These are phyloP conservation scores for Gallinago media DNA, from an alignment of 2,113 vertebrate species.

Conservation along the genomic window DNA sequence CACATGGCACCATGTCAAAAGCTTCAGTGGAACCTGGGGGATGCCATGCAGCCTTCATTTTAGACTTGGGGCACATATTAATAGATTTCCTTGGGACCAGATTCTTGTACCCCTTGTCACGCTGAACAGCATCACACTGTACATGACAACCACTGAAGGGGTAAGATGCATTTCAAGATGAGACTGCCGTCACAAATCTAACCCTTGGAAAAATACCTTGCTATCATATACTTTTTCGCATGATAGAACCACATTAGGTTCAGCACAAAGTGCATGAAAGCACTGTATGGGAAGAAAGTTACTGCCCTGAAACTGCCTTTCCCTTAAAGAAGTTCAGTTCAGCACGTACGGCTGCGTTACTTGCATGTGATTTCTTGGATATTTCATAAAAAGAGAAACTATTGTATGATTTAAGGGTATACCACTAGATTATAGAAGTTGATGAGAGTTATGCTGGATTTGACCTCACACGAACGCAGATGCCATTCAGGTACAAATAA, in stretches of 20 bases:
- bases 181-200: fast-evolving
- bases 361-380: background rate
- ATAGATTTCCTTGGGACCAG: background rate
- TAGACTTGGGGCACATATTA: background rate
- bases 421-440: background rate
- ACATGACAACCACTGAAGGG: background rate
- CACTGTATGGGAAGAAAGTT: background rate
- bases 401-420: background rate
- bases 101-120: background rate
- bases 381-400: background rate
- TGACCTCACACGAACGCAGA: background rate
- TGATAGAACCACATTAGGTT: background rate
- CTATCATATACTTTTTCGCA: background rate
- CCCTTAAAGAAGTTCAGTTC: background rate
- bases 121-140: background rate
- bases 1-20: background rate
- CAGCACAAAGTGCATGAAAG: background rate
- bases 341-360: background rate
- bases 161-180: background rate
- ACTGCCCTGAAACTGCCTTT: background rate
- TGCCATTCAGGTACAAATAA: background rate
- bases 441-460: background rate
- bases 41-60: background rate
- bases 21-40: background rate
- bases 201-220: background rate